Evolutionary conservation across 2,113 vertebrate species (phyloP).

Genomic region (Rhynchomys soricoides): DNA sequence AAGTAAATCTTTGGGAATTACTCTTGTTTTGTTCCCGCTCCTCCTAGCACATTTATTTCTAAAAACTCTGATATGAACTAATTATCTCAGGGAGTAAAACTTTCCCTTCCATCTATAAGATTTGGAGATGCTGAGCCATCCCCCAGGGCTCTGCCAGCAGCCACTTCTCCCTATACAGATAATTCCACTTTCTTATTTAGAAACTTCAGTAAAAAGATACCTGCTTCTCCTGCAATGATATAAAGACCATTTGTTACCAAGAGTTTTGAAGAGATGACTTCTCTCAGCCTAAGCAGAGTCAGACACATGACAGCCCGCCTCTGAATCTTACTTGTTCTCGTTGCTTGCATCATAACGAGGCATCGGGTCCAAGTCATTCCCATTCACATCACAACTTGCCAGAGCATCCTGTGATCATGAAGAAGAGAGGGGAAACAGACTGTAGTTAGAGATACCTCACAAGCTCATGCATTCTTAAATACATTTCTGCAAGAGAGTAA

Average conservation of each 20-base stretch:
- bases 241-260: constrained; percentile 8
- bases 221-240: background rate
- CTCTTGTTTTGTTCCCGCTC: background rate
- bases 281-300: background rate
- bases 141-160: background rate
- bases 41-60: background rate
- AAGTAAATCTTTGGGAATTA: background rate
- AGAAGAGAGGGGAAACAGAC: constrained; percentile 69
- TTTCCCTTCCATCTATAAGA: background rate
- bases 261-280: constrained; percentile 38
- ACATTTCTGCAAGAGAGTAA: constrained; percentile 79
- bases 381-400: constrained; percentile 98
- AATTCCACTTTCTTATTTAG: background rate
- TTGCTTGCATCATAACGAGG: constrained; percentile 99
- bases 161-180: background rate
- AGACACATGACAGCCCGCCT: background rate
- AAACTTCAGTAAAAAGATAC: background rate
- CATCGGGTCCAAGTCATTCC: constrained; percentile 98
- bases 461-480: constrained; percentile 77
- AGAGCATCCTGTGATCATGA: constrained; percentile 92
- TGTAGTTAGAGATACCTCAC: constrained; percentile 78
- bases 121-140: background rate
- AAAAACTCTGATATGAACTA: background rate
- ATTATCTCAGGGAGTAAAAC: background rate
- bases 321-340: constrained; percentile 97